A percentile compares a stretch with the other conserved stretches of the same genome.
These are phyloP conservation scores for Mimachlamys varia DNA, from an alignment of 2,888 invertebrate genomes.

Conservation along the genomic window DNA sequence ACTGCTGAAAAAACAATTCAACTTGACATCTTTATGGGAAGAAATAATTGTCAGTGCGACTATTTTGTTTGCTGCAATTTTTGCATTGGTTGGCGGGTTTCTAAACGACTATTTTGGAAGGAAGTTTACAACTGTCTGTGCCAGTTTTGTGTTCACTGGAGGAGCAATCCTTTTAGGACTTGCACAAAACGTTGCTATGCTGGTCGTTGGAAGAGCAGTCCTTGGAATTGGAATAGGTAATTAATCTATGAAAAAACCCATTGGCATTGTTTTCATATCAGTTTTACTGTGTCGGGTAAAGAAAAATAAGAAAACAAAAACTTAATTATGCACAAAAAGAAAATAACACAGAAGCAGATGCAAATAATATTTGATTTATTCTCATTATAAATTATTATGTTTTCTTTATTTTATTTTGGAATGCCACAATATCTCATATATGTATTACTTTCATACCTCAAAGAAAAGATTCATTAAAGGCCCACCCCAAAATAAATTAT, in stretches of 20 bases:
- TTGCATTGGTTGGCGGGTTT: conserved; percentile 81
- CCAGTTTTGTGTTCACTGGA: conserved; percentile 82
- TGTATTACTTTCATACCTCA: too few relatives aligned
- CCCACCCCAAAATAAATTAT: too few relatives aligned
- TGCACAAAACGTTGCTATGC: conserved; percentile 77
- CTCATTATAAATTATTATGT: too few relatives aligned
- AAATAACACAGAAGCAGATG: too few relatives aligned
- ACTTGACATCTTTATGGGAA: conserved; percentile 81
- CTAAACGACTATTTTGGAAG: conserved; percentile 83
- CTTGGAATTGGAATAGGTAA: conserved; percentile 83
- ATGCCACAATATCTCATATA: too few relatives aligned
- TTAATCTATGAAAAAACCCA: not conserved
- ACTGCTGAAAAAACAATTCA: conserved; percentile 79
- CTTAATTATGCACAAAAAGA: too few relatives aligned
- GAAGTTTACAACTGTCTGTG: conserved; percentile 82
- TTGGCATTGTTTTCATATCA: too few relatives aligned
- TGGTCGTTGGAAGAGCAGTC: conserved; percentile 81
- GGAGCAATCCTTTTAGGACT: conserved; percentile 82
- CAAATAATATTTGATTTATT: too few relatives aligned
- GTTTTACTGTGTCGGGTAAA: too few relatives aligned
- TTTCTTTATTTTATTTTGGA: too few relatives aligned
- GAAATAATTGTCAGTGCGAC: conserved; percentile 83
- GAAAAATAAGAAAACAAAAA: too few relatives aligned
- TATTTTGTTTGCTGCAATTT: conserved; percentile 82
- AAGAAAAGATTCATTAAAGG: too few relatives aligned